Conservation (phyloP, 2,797 vertebrate species). For the Gambelia wislizenii region DNA sequence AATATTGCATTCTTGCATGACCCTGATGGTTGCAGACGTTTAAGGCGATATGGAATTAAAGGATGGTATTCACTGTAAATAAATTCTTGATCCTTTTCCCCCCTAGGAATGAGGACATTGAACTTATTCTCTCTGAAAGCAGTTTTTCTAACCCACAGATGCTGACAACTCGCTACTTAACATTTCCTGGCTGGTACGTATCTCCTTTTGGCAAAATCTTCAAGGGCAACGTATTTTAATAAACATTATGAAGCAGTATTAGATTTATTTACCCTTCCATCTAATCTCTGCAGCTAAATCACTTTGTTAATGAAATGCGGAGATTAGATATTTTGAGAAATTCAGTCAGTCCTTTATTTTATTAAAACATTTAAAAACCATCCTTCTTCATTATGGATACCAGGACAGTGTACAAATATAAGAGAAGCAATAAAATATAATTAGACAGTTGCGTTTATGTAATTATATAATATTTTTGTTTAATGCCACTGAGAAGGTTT, state of each 20-base stretch:
- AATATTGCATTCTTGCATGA: background rate
- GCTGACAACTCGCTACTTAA: slow-evolving; percentile 92
- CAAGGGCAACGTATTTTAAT: slow-evolving; percentile 50
- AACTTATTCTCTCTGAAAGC: slow-evolving; percentile 89
- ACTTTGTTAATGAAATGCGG: slow-evolving; percentile 11
- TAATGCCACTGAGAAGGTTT: too few species aligned
- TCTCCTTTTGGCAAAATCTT: slow-evolving; percentile 60
- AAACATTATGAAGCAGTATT: slow-evolving; percentile 46
- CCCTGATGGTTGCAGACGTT: background rate
- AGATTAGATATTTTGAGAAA: slow-evolving; percentile 51
- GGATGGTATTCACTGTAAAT: slow-evolving; percentile 9
- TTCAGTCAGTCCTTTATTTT: background rate
- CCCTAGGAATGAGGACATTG: slow-evolving; percentile 91
- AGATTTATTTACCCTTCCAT: slow-evolving; percentile 29
- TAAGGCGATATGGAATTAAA: background rate
- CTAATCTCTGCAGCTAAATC: background rate
- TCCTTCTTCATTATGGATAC: background rate
- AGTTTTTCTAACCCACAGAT: slow-evolving; percentile 90
- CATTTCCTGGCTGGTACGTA: slow-evolving; percentile 96
- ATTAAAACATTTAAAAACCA: background rate
- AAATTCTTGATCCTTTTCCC: slow-evolving; percentile 57
- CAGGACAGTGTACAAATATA: background rate
- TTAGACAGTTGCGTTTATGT: slow-evolving; percentile 5
- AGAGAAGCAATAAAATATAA: background rate
- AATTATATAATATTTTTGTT: background rate